Evolutionary conservation across 2,888 invertebrate genomes (phyloP).

Genomic region (Ctenicera cuprea): DNA sequence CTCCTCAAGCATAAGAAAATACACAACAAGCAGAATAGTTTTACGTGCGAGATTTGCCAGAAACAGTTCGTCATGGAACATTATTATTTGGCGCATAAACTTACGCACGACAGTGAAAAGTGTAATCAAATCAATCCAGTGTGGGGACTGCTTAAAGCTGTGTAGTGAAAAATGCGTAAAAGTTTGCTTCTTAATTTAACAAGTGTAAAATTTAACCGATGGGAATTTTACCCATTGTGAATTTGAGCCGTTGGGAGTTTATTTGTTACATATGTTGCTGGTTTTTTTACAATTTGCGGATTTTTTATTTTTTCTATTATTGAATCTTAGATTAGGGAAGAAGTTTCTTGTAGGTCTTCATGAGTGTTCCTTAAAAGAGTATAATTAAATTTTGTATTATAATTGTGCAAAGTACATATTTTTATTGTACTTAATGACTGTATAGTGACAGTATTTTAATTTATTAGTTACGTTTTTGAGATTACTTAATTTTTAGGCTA

Average conservation of each 20-base stretch:
- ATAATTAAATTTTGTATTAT: neutral
- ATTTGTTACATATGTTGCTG: too few relatives aligned
- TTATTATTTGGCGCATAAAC: slow-evolving; percentile 79
- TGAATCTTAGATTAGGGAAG: too few relatives aligned
- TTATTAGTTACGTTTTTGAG: neutral
- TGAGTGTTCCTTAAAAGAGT: neutral
- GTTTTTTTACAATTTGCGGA: too few relatives aligned
- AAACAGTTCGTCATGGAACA: slow-evolving; percentile 81
- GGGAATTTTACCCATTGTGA: too few relatives aligned
- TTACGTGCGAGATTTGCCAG: slow-evolving; percentile 79
- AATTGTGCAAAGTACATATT: neutral
- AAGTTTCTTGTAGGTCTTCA: neutral
- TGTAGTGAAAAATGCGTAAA: slow-evolving; percentile 55
- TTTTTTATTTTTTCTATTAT: too few relatives aligned
- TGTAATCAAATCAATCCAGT: slow-evolving; percentile 54
- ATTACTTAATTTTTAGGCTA: neutral
- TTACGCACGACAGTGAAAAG: slow-evolving; percentile 71
- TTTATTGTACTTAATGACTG: neutral
- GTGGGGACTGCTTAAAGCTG: slow-evolving; percentile 60
- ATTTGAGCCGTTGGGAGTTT: too few relatives aligned
- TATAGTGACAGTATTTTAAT: slow-evolving; percentile 3
- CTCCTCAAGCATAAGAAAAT: slow-evolving; percentile 77
- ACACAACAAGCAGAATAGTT: slow-evolving; percentile 75
- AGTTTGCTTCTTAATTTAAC: neutral
- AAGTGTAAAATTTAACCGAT: too few relatives aligned